Percentiles rank a stretch among this genome's conserved stretches.
Evolutionary conservation across 2,113 vertebrate species (phyloP).

Genomic region (Sterna hirundo): DNA sequence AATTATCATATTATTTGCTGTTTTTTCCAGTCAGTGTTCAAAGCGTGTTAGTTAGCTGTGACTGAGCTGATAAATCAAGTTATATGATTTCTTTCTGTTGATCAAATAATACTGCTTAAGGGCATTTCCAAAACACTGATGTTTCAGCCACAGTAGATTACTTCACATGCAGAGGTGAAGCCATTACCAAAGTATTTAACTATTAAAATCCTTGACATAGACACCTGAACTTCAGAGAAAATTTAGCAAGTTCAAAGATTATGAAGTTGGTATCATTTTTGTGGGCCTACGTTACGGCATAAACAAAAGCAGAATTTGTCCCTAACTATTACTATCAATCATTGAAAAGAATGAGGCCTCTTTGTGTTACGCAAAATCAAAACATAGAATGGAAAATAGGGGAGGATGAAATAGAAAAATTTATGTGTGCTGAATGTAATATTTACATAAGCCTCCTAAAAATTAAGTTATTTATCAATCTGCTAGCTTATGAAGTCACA

Average conservation of each 20-base stretch:
- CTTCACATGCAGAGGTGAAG: background rate
- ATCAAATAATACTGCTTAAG: constrained; percentile 4
- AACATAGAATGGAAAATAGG: background rate
- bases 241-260: background rate
- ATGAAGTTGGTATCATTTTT: background rate
- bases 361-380: background rate
- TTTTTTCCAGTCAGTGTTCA: background rate
- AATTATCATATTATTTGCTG: background rate
- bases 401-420: background rate
- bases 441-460: background rate
- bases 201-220: background rate
- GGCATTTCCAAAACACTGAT: background rate
- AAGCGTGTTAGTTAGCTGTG: background rate
- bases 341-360: background rate
- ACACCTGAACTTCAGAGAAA: background rate
- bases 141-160: background rate
- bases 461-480: background rate
- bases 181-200: background rate
- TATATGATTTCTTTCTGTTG: background rate
- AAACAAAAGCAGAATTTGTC: background rate
- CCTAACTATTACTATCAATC: background rate
- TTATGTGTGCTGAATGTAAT: background rate
- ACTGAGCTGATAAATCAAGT: background rate
- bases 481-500: background rate
- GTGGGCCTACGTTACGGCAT: background rate